phyloP scores from a whole-genome alignment of 2,888 invertebrate genomes.

The Drosophila macrothrix region DNA sequence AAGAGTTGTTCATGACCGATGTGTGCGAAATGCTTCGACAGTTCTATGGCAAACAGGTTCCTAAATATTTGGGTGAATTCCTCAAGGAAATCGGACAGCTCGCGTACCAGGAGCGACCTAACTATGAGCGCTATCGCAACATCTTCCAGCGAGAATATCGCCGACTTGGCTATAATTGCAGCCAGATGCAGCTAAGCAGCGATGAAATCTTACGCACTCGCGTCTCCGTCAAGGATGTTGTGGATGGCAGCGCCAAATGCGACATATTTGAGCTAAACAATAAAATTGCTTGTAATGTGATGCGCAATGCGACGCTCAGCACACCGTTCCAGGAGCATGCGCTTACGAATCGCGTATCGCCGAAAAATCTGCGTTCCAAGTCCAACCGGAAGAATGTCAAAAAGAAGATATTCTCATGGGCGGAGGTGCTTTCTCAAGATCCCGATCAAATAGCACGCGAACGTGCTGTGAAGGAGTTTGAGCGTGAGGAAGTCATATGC shows the following conservation, averaged over 20 bases:
- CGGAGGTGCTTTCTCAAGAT: constrained; percentile 84
- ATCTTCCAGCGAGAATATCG: constrained; percentile 89
- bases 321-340: constrained; percentile 84
- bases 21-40: constrained; percentile 87
- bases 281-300: constrained; percentile 82
- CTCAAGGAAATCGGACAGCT: constrained; percentile 90
- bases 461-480: constrained; percentile 85
- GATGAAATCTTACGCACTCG: constrained; percentile 81
- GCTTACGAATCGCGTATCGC: constrained; percentile 86
- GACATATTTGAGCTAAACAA: constrained; percentile 86
- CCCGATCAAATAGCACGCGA: constrained; percentile 85
- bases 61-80: constrained; percentile 89
- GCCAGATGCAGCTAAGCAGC: constrained; percentile 77
- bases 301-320: constrained; percentile 77
- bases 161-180: constrained; percentile 85
- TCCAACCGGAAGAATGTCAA: constrained; percentile 81
- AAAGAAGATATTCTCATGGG: constrained; percentile 84
- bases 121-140: constrained; percentile 90
- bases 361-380: constrained; percentile 88
- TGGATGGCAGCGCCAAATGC: constrained; percentile 73
- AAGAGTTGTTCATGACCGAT: constrained; percentile 88
- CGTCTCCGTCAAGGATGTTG: constrained; percentile 81
- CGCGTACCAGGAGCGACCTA: constrained; percentile 90
- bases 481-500: constrained; percentile 82
- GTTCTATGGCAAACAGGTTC: constrained; percentile 88